A percentile compares a stretch with the other conserved stretches of the same genome.
These are phyloP conservation scores for Podotricha telesiphe DNA, from an alignment of 2,888 invertebrate genomes.

Conservation along the genomic window DNA sequence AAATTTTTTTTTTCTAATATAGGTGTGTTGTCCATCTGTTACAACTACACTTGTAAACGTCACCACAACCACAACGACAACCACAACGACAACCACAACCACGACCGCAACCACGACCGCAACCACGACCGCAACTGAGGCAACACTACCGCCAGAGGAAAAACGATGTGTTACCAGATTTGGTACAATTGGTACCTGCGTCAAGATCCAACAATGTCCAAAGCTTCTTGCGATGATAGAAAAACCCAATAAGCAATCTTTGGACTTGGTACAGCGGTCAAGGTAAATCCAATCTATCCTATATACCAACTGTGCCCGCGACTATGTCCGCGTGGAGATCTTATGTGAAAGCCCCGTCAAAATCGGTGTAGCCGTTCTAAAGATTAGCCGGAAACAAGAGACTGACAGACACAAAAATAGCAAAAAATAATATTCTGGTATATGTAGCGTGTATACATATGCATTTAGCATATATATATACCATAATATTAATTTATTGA, in stretches of 20 bases:
- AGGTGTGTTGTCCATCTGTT: constrained; percentile 59
- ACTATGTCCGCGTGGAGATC: no score
- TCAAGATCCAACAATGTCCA: constrained; percentile 55
- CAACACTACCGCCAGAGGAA: not conserved
- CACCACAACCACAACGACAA: not conserved
- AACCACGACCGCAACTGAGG: not conserved
- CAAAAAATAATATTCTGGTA: no score
- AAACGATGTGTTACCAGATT: constrained; percentile 55
- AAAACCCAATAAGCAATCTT: constrained; percentile 48
- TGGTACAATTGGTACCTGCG: constrained; percentile 55
- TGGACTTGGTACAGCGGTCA: constrained; percentile 54
- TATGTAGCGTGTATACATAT: no score
- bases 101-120: constrained; percentile 5
- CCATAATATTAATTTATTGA: no score
- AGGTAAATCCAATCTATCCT: constrained; percentile 49
- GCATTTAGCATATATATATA: no score
- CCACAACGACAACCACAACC: not conserved
- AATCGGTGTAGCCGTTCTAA: no score
- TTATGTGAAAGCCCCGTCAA: no score
- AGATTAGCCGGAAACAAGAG: no score
- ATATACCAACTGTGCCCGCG: no score
- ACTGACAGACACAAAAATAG: no score
- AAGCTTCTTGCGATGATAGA: constrained; percentile 51
- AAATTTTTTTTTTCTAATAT: no score
- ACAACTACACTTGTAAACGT: not conserved